These are phyloP conservation scores for Caenorhabditis briggsae DNA, from an alignment of 1,140 invertebrate species.

Conservation along the genomic window DNA sequence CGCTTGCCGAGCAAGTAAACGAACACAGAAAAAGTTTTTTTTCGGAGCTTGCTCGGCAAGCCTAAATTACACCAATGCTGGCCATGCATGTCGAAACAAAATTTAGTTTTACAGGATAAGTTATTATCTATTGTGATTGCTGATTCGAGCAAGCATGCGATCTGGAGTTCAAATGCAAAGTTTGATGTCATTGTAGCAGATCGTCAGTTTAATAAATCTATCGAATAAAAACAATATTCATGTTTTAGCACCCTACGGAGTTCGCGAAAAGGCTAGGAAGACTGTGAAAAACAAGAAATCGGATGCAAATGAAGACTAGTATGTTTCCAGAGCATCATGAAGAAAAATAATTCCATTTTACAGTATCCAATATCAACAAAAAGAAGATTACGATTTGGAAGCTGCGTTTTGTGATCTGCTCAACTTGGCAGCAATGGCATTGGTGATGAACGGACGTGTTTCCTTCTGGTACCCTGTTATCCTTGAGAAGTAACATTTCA, in stretches of 20 bases:
- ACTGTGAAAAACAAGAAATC: conserved; percentile 67
- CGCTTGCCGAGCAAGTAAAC: no score
- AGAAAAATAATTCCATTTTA: neutral
- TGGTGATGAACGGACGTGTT: conserved; percentile 78
- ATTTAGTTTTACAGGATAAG: neutral
- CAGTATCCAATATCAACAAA: conserved; percentile 76
- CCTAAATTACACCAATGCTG: no score
- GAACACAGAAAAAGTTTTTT: no score
- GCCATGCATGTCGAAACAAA: no score
- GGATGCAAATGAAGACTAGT: neutral
- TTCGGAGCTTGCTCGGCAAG: no score
- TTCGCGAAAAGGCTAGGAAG: conserved; percentile 78
- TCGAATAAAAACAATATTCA: neutral
- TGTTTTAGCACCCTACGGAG: conserved; percentile 80
- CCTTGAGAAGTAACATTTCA: conserved; percentile 77
- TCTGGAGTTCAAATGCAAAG: conserved; percentile 77
- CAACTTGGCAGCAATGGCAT: conserved; percentile 79
- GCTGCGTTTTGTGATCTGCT: conserved; percentile 80
- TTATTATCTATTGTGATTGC: conserved; percentile 79
- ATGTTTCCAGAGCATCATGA: neutral
- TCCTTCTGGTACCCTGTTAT: conserved; percentile 80
- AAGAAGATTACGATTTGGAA: conserved; percentile 78
- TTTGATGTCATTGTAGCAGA: conserved; percentile 79
- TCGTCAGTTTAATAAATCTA: conserved; percentile 77
- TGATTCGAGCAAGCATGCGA: conserved; percentile 78